Evolutionary conservation across 2,113 vertebrate species (phyloP).

Genomic region (Periophthalmodon schlosseri): DNA sequence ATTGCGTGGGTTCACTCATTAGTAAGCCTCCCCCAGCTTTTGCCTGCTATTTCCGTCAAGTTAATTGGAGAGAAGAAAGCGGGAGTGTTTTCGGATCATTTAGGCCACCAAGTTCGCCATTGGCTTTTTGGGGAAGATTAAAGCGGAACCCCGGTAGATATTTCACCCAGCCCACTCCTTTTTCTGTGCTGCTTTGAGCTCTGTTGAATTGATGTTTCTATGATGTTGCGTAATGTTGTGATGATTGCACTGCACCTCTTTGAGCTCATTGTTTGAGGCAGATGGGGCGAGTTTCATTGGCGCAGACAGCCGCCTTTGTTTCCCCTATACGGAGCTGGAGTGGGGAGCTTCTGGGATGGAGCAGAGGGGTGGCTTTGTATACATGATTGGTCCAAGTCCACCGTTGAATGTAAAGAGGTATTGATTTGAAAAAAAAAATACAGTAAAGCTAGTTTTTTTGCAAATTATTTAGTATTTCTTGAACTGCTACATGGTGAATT

Average conservation of each 20-base stretch:
- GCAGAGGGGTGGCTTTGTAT: conserved; percentile 63
- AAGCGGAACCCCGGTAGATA: conserved; percentile 45
- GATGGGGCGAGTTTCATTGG: conserved; percentile 66
- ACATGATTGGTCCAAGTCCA: conserved; percentile 27
- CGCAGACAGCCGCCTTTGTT: conserved; percentile 67
- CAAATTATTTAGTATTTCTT: too few relatives aligned
- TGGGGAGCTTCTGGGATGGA: conserved; percentile 51
- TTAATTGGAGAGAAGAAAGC: conserved; percentile 59
- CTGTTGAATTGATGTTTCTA: conserved; percentile 61
- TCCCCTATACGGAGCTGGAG: conserved; percentile 54
- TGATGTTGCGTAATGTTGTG: conserved; percentile 63
- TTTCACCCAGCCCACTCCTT: conserved; percentile 26
- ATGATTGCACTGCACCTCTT: conserved; percentile 58
- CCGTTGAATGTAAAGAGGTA: conserved; percentile 25
- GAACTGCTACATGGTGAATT: too few relatives aligned
- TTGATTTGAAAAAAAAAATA: conserved; percentile 13
- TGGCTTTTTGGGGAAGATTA: conserved; percentile 45
- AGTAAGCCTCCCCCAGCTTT: conserved; percentile 38
- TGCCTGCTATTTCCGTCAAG: conserved; percentile 53
- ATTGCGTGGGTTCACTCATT: conserved; percentile 61
- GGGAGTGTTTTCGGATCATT: conserved; percentile 45
- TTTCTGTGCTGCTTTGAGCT: conserved; percentile 46
- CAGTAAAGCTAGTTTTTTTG: too few relatives aligned
- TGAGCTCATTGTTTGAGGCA: conserved; percentile 67
- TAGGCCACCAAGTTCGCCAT: conserved; percentile 49